Base-by-base conservation (phyloP, 1,140 invertebrate species). In the Dryas iulia region DNA sequence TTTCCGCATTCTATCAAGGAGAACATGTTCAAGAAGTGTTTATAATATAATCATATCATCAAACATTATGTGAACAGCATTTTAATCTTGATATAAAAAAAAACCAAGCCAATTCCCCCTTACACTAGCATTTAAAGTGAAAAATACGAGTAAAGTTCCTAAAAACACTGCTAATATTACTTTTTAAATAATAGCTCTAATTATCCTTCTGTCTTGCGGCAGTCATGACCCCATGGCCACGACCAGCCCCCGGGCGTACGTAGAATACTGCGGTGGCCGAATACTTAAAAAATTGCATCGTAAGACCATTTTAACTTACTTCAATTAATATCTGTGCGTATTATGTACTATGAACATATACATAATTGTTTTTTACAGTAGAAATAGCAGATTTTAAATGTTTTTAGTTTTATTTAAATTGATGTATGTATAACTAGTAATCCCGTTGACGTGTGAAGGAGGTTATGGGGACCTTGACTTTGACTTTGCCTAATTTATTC, bases 201-300 rank as follows among this genome's bases (percentile, higher is more conserved):
- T 63, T 69, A 60, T 64, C 74, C 57, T 71, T 58, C 64, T 81
- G 82, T 83, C 84, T 81, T 69, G 65, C 52, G 84, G 84, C 84
- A 63, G 79, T 87, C 84, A 85, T 84, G 83, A 80, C 73, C 28
- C 58, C 58, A 59, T 57, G 62, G 63, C 73, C 80, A 84, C 82
- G 78, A 80, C 63, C 54, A 53, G 71, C 76, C 73, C 33, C 59
- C 56, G 75, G 73, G 28, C 60, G 57, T 56, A 68, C 18, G 33
- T 25, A 18, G 14, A 69, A 59, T 39, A 24, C 53, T 59, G 26
- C 65, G 35, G 65, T 53, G 65, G 65, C 65, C 58, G 52, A 68
- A 61, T 59, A 39, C 53, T 57, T 39, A 33, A 54, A 47, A 61
- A 31, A 53, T 63, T 52, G 60, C 14, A 53, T 1, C 3, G 21